phyloP scores from a whole-genome alignment of 2,113 vertebrate species.

The Chaenogobius annularis region DNA sequence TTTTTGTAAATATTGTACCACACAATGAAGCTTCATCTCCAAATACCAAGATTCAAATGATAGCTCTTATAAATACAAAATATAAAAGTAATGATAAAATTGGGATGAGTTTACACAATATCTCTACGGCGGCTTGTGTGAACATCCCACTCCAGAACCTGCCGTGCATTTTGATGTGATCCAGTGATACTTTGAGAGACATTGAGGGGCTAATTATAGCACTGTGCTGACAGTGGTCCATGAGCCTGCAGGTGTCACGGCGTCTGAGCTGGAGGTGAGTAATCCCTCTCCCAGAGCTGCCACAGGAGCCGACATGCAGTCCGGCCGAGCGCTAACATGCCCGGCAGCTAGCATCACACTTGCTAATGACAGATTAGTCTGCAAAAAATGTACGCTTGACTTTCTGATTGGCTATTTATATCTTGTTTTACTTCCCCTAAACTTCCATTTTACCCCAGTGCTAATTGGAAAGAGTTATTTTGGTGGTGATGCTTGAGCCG shows the following conservation, averaged over 20 bases:
- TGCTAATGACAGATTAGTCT: conserved; percentile 25
- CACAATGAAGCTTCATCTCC: too few species aligned
- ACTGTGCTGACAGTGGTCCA: conserved; percentile 43
- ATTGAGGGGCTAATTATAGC: conserved; percentile 57
- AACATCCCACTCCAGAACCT: conserved; percentile 1
- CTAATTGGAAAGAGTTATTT: conserved; percentile 4
- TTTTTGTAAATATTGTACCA: too few species aligned
- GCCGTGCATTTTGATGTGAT: conserved; percentile 1
- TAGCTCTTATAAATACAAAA: too few species aligned
- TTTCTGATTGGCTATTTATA: conserved; percentile 1
- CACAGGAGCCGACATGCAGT: conserved; percentile 28
- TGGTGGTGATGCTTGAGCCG: not conserved
- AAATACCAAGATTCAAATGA: too few species aligned
- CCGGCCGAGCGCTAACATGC: conserved; percentile 30
- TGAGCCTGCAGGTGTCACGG: conserved; percentile 47
- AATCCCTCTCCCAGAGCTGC: conserved; percentile 46
- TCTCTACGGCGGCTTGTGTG: not conserved
- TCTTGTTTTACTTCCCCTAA: not conserved
- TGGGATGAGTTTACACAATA: not conserved
- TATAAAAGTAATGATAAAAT: not conserved
- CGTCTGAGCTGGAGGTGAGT: conserved; percentile 48
- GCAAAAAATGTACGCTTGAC: conserved; percentile 14
- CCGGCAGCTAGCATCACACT: conserved; percentile 16
- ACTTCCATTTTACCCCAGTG: not conserved
- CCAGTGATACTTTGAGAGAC: conserved; percentile 29